These are phyloP conservation scores for Myripristis murdjan DNA, from an alignment of 2,797 vertebrate species.

Conservation along the genomic window DNA sequence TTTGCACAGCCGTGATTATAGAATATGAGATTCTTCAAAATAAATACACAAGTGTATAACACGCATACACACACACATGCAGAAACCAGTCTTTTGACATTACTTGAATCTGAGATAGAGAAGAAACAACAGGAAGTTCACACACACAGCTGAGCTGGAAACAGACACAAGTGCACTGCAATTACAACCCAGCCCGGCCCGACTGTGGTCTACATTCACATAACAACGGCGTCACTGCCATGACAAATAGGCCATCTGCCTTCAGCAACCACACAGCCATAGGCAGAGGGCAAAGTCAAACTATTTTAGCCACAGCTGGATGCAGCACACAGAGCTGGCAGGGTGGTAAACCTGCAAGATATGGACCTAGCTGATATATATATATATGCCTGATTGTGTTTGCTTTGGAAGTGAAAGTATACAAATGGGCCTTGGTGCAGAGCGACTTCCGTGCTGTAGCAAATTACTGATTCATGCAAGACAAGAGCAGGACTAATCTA, in stretches of 20 bases:
- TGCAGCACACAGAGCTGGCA: neutral
- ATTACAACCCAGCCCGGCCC: conserved; percentile 64
- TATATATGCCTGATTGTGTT: neutral
- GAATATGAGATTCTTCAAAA: neutral
- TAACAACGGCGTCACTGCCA: conserved; percentile 34
- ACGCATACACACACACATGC: neutral
- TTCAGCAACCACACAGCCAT: conserved; percentile 33
- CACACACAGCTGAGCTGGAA: conserved; percentile 56
- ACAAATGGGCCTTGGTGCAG: neutral
- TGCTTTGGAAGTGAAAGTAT: neutral
- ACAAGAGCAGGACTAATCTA: neutral
- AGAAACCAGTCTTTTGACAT: conserved; percentile 45
- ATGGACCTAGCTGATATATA: neutral
- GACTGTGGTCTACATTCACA: conserved; percentile 68
- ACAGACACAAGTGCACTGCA: conserved; percentile 65
- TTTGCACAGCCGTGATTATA: neutral
- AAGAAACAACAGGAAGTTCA: conserved; percentile 75
- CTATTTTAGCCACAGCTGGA: conserved; percentile 53
- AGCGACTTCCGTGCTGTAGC: neutral
- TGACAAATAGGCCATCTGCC: conserved; percentile 51
- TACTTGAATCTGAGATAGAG: conserved; percentile 50
- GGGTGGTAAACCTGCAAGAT: conserved; percentile 9
- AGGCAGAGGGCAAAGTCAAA: conserved; percentile 31
- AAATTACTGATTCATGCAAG: neutral
- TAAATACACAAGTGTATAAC: conserved; percentile 22